Evolutionary conservation across 2,888 invertebrate genomes (phyloP).

Genomic region (Mimachlamys varia): DNA sequence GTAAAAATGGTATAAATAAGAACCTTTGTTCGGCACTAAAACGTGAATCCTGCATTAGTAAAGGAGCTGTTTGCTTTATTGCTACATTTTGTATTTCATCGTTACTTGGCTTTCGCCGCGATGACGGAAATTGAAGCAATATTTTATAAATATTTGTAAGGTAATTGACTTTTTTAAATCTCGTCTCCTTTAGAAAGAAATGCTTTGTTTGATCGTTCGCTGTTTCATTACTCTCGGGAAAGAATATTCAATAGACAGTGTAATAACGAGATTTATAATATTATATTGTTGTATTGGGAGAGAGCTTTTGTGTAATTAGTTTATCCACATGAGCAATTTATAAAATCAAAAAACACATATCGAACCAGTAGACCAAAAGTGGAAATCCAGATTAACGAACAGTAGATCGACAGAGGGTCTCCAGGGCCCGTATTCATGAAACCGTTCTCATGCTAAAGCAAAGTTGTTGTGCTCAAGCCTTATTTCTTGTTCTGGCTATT

Average conservation of each 20-base stretch:
- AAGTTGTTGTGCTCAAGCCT: too few species aligned
- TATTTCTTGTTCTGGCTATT: too few species aligned
- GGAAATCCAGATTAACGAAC: too few species aligned
- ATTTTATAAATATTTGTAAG: neutral
- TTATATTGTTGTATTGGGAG: too few species aligned
- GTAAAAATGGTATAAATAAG: neutral
- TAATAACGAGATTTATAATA: neutral
- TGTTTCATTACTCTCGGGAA: neutral
- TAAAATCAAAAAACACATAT: too few species aligned
- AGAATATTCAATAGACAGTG: neutral
- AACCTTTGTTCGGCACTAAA: neutral
- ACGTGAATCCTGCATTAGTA: too few species aligned
- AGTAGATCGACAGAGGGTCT: too few species aligned
- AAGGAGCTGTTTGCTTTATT: neutral
- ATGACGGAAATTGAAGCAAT: neutral
- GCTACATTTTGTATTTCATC: neutral
- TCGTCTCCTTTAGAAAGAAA: neutral
- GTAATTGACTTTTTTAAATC: neutral
- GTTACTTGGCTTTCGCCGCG: neutral
- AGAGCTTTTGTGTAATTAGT: too few species aligned
- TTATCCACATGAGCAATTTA: too few species aligned
- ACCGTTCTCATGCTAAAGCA: too few species aligned
- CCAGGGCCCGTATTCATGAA: too few species aligned
- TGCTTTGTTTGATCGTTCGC: neutral
- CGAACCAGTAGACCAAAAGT: too few species aligned